Evolutionary conservation across 2,888 invertebrate genomes (phyloP).

Genomic region (Ormyrus thymus): DNA sequence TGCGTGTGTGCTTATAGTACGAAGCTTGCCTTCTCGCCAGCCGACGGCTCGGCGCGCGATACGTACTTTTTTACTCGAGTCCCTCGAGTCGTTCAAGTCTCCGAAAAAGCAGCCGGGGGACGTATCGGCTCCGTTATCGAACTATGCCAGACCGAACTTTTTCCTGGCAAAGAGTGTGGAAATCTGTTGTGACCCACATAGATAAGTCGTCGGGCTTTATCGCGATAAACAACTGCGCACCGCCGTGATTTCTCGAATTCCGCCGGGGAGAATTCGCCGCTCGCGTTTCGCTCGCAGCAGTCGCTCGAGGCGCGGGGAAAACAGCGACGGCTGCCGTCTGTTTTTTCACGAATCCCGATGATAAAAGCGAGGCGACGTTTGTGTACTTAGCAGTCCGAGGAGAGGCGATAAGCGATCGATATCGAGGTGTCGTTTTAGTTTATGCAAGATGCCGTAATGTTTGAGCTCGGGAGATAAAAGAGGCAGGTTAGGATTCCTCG

Average conservation of each 20-base stretch:
- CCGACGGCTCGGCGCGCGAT: neutral
- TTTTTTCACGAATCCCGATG: neutral
- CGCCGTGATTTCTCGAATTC: too few relatives aligned
- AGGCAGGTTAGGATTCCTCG: constrained; percentile 17
- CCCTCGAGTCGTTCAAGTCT: too few relatives aligned
- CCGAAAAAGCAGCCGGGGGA: too few relatives aligned
- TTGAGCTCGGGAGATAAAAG: constrained; percentile 11
- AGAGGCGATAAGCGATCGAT: constrained; percentile 31
- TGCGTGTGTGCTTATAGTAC: too few relatives aligned
- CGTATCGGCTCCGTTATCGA: too few relatives aligned
- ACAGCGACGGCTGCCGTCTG: neutral
- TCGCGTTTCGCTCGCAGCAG: too few relatives aligned
- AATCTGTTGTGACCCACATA: constrained; percentile 38
- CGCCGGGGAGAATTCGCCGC: too few relatives aligned
- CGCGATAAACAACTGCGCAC: too few relatives aligned
- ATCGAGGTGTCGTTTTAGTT: constrained; percentile 11
- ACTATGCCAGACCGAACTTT: too few relatives aligned
- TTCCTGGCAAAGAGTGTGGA: neutral
- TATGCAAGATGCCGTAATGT: constrained; percentile 49
- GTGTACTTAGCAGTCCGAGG: neutral
- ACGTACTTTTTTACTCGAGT: neutral
- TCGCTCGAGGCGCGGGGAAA: too few relatives aligned
- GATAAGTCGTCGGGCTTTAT: constrained; percentile 7
- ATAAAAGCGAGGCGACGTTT: neutral
- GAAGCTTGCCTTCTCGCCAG: neutral